phyloP scores from a whole-genome alignment of 2,113 vertebrate genomes.

The Chrysemys picta region DNA sequence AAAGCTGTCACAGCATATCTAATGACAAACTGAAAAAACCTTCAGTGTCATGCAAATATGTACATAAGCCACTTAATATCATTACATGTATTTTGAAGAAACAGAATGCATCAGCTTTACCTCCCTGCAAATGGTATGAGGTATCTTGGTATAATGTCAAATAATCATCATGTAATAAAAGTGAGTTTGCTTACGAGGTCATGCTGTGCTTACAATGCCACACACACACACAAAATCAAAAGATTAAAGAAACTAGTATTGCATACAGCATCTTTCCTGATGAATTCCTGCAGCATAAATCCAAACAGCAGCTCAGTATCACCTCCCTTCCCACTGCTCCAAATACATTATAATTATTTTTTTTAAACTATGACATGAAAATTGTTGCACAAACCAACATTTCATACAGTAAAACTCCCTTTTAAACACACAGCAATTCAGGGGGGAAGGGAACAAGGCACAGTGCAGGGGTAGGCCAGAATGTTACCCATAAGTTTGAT shows the following conservation, averaged over 20 bases:
- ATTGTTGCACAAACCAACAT: not conserved
- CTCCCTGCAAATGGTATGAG: not conserved
- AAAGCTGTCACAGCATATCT: not conserved
- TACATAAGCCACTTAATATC: not conserved
- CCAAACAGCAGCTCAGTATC: slow-evolving; percentile 23
- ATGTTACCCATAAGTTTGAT: not conserved
- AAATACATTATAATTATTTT: fast-evolving
- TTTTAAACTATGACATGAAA: not conserved
- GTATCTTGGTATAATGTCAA: not conserved
- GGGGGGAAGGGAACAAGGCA: not conserved
- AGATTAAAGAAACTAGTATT: not conserved
- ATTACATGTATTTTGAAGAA: slow-evolving; percentile 39
- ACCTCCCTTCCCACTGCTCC: not conserved
- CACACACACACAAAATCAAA: not conserved
- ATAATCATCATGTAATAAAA: slow-evolving; percentile 38
- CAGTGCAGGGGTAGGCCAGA: not conserved
- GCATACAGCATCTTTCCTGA: slow-evolving; percentile 47
- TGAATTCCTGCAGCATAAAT: slow-evolving; percentile 65
- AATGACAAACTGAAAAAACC: not conserved
- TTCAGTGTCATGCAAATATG: not conserved
- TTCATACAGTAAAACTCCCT: not conserved
- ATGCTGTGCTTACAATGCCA: not conserved
- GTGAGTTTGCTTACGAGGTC: not conserved
- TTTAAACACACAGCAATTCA: not conserved
- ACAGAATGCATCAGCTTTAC: not conserved